Conservation (phyloP, 2,888 invertebrate species). For the Drosophila stalkeri region DNA sequence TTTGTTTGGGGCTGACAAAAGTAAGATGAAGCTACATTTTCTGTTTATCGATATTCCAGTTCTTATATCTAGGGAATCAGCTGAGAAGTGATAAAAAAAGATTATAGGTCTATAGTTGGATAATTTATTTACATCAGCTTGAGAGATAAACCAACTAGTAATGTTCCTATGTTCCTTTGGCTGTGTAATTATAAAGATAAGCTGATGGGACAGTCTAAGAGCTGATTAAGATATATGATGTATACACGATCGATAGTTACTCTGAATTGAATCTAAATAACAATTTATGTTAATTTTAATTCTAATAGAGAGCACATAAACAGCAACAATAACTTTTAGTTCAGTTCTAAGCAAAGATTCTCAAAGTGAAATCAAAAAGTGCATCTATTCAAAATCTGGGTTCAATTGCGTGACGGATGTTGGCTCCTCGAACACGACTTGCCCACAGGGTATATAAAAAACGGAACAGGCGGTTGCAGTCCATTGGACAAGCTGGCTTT, state of each 20-base stretch:
- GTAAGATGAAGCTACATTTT: neutral
- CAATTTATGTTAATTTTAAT: neutral
- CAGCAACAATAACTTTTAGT: neutral
- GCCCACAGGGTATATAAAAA: slow-evolving; percentile 18
- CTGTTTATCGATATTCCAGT: neutral
- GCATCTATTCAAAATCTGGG: neutral
- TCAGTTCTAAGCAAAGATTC: neutral
- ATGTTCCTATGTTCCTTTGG: too few relatives aligned
- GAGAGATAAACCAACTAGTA: neutral
- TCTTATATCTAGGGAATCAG: neutral
- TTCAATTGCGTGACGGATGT: neutral
- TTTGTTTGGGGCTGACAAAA: neutral
- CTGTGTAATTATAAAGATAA: neutral
- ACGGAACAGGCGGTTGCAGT: slow-evolving; percentile 17
- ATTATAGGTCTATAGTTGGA: too few relatives aligned
- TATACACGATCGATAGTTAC: neutral
- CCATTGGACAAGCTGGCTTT: slow-evolving; percentile 28
- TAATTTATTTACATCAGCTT: neutral
- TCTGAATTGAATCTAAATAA: too few relatives aligned
- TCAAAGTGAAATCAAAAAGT: neutral
- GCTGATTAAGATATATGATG: neutral
- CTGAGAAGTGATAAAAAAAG: neutral
- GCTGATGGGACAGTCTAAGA: neutral
- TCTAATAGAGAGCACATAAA: neutral
- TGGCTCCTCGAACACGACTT: slow-evolving; percentile 1